Evolutionary conservation across 1,140 invertebrate genomes (phyloP).

Genomic region (Elysia chlorotica): DNA sequence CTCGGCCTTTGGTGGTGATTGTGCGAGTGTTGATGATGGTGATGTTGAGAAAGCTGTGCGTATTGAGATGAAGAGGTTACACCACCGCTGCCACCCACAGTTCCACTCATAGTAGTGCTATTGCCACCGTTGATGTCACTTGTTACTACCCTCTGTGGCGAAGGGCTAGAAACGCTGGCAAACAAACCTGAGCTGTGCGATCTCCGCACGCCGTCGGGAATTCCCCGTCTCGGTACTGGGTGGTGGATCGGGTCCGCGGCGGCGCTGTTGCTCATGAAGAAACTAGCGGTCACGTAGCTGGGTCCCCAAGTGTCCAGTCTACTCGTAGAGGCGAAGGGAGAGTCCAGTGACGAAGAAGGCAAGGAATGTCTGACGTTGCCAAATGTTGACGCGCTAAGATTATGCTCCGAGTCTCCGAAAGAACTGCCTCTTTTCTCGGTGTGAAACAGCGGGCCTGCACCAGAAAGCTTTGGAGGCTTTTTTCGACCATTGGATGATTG

Average conservation of each 20-base stretch:
- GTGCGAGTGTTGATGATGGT: no score
- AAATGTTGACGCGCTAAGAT: no score
- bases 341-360: not conserved
- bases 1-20: no score
- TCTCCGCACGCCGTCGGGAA: not conserved
- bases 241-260: not conserved
- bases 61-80: not conserved
- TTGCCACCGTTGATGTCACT: not conserved
- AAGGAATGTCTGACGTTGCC: no score
- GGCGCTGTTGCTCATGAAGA: not conserved
- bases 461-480: no score
- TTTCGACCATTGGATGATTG: no score
- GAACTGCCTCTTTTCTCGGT: no score
- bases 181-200: not conserved
- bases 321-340: not conserved
- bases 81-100: not conserved
- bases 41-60: not conserved
- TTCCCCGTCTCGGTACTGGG: not conserved
- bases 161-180: not conserved
- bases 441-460: no score
- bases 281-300: not conserved
- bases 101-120: not conserved
- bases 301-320: not conserved
- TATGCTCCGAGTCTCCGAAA: no score
- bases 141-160: no score